phyloP scores from a whole-genome alignment of 2,797 vertebrate genomes.

The Xiphophorus birchmanni region DNA sequence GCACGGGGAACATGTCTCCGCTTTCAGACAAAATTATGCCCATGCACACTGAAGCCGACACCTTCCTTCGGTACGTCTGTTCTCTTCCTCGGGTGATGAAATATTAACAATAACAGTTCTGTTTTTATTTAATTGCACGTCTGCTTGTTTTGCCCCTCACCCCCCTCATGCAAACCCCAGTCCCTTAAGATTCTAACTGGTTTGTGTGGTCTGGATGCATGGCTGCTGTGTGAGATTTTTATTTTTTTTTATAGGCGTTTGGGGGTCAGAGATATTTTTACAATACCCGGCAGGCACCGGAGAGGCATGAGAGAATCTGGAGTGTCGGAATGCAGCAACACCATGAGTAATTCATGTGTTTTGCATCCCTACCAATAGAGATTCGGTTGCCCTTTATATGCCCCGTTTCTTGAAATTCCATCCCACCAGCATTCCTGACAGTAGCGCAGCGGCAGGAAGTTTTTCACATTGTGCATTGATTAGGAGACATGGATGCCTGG shows the following conservation, averaged over 20 bases:
- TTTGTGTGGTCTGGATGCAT: conserved; percentile 11
- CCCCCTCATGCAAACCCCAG: not conserved
- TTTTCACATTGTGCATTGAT: conserved; percentile 51
- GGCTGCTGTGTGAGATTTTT: conserved; percentile 7
- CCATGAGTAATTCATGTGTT: conserved; percentile 79
- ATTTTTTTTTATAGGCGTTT: not conserved
- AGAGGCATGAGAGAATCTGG: conserved; percentile 33
- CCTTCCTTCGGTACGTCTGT: conserved; percentile 31
- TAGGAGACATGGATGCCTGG: conserved; percentile 27
- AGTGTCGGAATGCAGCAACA: conserved; percentile 55
- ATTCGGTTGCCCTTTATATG: conserved; percentile 72
- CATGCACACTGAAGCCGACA: conserved; percentile 38
- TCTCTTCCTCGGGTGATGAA: conserved; percentile 61
- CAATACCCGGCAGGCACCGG: conserved; percentile 38
- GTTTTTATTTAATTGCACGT: conserved; percentile 73
- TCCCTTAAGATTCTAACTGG: conserved; percentile 23
- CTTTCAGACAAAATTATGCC: conserved; percentile 25
- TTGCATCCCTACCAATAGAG: conserved; percentile 54
- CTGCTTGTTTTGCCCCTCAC: conserved; percentile 37
- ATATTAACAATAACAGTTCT: conserved; percentile 74
- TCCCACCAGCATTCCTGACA: conserved; percentile 29
- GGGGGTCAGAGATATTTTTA: conserved; percentile 31
- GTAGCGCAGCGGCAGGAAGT: conserved; percentile 31
- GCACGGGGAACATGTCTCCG: conserved; percentile 32
- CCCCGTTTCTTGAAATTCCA: conserved; percentile 64